A percentile compares a stretch with the other conserved stretches of the same genome.
Conservation (phyloP, 92 coral and sea anemone genomes). For the Meandrina meandrites region DNA sequence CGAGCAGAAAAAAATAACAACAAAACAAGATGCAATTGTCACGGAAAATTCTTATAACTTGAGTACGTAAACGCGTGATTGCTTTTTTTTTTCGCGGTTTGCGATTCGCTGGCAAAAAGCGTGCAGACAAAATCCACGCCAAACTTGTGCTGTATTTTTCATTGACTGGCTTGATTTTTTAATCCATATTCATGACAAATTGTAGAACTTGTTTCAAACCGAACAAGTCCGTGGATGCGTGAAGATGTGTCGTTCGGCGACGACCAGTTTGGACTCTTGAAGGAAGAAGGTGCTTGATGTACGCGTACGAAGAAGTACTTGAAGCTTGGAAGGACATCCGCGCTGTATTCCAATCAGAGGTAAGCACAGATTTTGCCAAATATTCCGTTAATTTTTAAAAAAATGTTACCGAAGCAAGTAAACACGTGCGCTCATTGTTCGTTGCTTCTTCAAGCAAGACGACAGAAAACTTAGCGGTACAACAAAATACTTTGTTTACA, state of each 20-base stretch:
- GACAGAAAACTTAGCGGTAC: background rate
- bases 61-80: background rate
- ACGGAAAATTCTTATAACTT: background rate
- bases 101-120: background rate
- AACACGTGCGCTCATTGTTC: background rate
- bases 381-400: background rate
- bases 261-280: background rate
- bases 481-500: background rate
- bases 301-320: background rate
- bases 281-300: background rate
- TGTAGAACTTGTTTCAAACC: background rate
- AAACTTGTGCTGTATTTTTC: background rate
- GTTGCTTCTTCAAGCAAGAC: background rate
- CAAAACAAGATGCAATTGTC: background rate
- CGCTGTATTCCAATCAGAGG: background rate
- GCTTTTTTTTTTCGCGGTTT: background rate
- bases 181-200: slow-evolving; percentile 4
- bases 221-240: background rate
- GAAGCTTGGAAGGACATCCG: background rate
- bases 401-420: background rate
- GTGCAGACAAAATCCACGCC: background rate
- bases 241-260: background rate
- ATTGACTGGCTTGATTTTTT: background rate
- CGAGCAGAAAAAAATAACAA: too few species aligned
- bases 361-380: background rate